phyloP scores from a whole-genome alignment of 2,888 invertebrate species.

The Sarcophaga subvicina region DNA sequence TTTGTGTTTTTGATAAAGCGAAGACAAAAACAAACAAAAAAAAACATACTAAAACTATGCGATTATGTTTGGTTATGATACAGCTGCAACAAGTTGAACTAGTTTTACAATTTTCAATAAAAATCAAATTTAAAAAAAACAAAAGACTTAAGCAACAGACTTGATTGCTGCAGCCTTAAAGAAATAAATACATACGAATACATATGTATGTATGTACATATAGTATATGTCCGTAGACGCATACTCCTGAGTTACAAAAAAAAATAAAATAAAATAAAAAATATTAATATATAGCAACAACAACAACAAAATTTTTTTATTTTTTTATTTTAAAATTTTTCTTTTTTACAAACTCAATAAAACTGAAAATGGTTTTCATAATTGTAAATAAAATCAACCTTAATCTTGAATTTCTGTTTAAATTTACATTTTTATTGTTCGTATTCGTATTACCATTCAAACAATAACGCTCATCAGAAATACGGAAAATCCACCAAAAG shows the following conservation, averaged over 20 bases:
- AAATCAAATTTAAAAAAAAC: conserved; percentile 30
- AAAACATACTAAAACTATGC: conserved; percentile 29
- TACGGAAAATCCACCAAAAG: too few species aligned
- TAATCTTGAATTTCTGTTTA: conserved; percentile 53
- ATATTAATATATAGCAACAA: not conserved
- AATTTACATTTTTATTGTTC: not conserved
- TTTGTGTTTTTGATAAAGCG: not conserved
- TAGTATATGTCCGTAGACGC: too few species aligned
- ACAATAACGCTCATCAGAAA: not conserved
- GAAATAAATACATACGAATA: not conserved
- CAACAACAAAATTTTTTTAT: not conserved
- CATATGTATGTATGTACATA: too few species aligned
- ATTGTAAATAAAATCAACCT: conserved; percentile 54
- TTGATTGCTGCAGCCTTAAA: conserved; percentile 1
- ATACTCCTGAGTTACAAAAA: too few species aligned
- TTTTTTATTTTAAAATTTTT: conserved; percentile 27
- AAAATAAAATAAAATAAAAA: too few species aligned
- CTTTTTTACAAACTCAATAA: too few species aligned
- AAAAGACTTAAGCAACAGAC: conserved; percentile 57
- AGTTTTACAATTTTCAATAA: conserved; percentile 27
- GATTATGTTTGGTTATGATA: conserved; percentile 44
- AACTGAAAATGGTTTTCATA: conserved; percentile 7
- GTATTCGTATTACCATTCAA: not conserved
- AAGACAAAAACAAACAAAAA: not conserved
- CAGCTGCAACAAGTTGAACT: conserved; percentile 55